phyloP scores from a whole-genome alignment of 2,113 vertebrate genomes.

The Hippocampus barbouri region DNA sequence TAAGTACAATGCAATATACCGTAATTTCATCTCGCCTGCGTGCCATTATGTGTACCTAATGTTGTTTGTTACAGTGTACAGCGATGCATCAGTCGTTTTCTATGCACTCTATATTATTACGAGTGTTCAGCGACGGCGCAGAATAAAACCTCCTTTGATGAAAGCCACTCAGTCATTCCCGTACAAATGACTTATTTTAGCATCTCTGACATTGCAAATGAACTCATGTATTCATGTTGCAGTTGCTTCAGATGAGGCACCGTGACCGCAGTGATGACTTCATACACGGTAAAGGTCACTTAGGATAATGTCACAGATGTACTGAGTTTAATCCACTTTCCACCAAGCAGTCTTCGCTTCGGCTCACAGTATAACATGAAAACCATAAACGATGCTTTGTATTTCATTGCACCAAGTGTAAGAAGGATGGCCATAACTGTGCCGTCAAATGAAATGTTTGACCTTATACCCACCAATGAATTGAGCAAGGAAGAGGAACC shows the following conservation, averaged over 20 bases:
- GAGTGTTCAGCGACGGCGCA: conserved; percentile 16
- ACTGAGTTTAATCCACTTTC: neutral
- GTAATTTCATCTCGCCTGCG: neutral
- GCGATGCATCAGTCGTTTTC: neutral
- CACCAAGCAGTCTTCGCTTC: neutral
- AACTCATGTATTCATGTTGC: conserved; percentile 16
- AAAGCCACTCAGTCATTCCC: conserved; percentile 2
- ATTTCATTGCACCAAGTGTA: neutral
- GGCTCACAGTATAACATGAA: neutral
- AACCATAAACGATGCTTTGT: neutral
- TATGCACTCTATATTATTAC: neutral
- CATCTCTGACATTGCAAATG: neutral
- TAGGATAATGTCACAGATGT: conserved; percentile 42
- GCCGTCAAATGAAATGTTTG: neutral
- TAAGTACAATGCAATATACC: neutral
- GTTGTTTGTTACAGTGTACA: neutral
- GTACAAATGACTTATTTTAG: no score
- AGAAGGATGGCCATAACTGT: neutral
- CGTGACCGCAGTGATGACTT: conserved; percentile 28
- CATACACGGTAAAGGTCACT: conserved; percentile 46
- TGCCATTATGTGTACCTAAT: neutral
- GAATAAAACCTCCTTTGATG: conserved; percentile 39
- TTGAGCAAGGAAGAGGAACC: neutral
- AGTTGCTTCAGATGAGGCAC: conserved; percentile 33
- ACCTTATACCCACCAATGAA: neutral